Base-by-base conservation (phyloP, 2,888 invertebrate genomes). In the Eupithecia vulgata region DNA sequence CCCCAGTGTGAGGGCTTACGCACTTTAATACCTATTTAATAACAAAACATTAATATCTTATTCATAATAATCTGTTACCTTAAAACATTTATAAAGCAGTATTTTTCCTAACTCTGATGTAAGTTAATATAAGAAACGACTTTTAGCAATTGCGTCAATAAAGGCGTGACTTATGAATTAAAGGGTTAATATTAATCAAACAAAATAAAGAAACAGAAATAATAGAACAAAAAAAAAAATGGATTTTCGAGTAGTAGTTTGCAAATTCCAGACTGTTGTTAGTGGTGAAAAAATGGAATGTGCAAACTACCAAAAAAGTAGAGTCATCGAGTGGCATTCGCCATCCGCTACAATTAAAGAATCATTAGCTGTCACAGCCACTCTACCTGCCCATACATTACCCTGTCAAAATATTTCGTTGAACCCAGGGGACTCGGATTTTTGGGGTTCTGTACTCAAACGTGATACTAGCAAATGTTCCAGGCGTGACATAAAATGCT, bases 361-460 rank as follows among this genome's bases (percentile, higher is more conserved):
- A 90, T 91, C 90, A 93, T 94, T 94, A 94, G 90, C 85, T 81
- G 86, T 86, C 90, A 88, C 81, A 37, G 37, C 76, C 52, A 52
- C 57, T 81, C 75, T 89, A 90, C 93, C 91, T 90, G 91, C 85
- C 88, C 84, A 90, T 91, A 88, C 90, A 93, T 94, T 93, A 92
- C 90, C 85, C 87, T 94, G 94, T 94, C 94, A 94, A 92, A 94
- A 94, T 93, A 94, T 93, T 94, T 92, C 93, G 86, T 84, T 85
- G 85, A 85, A 87, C 83, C 82, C 67, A 71, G 48, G 35, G 71
- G 77, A 45, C 13, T 68, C 12, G 3, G 30, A 59, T 35, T 48
- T 35, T 70, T 70, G 37, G 70, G 48, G 64, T 62, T 48, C 64
- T 13, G 37, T 17, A 70, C 4, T 61, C 30, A 61, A 61, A 42